These are phyloP conservation scores for Drosophila demipolita DNA, from an alignment of 2,888 invertebrate genomes.

Conservation along the genomic window DNA sequence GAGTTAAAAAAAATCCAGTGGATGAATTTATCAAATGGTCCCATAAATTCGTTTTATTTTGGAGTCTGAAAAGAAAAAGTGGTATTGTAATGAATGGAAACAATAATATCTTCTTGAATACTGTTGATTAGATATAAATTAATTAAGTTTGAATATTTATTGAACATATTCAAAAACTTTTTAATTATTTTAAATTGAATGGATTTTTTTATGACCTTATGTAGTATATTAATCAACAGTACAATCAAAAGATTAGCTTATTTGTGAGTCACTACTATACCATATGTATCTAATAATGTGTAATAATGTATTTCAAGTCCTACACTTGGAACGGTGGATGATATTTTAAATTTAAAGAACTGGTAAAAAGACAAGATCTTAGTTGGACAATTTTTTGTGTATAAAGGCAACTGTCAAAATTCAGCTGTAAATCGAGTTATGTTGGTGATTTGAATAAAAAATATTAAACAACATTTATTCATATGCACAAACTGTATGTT, in stretches of 20 bases:
- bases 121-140: background rate
- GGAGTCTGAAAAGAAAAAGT: slow-evolving; percentile 86
- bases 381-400: background rate
- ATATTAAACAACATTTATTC: background rate
- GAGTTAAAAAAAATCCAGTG: slow-evolving; percentile 91
- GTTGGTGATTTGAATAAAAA: background rate
- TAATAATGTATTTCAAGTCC: background rate
- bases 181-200: too few relatives aligned
- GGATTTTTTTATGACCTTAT: background rate
- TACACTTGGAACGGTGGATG: background rate
- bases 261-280: background rate
- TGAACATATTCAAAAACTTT: background rate
- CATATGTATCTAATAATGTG: background rate
- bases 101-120: background rate
- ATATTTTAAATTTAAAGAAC: background rate
- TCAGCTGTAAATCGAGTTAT: background rate
- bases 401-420: background rate
- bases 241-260: background rate
- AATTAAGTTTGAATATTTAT: background rate
- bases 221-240: background rate
- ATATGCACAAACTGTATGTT: background rate
- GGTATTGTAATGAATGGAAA: background rate
- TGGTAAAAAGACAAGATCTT: background rate
- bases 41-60: slow-evolving; percentile 90
- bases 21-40: slow-evolving; percentile 90